A percentile compares a stretch with the other conserved stretches of the same genome.
phyloP scores from a whole-genome alignment of 2,113 vertebrate species.

The Sapajus apella region DNA sequence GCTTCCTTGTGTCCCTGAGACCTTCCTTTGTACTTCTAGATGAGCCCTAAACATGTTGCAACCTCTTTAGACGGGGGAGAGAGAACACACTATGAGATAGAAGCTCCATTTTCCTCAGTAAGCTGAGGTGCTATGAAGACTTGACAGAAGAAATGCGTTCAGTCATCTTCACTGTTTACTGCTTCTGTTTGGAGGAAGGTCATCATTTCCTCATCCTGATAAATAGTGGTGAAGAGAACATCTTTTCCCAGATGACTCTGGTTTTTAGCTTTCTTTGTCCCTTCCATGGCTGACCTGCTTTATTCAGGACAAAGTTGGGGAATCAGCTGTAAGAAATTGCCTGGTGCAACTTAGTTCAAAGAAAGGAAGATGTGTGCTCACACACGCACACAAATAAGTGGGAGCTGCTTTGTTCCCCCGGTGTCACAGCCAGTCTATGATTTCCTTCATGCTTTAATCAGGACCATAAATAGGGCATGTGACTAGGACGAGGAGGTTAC shows the following conservation, averaged over 20 bases:
- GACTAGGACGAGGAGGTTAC: slow-evolving; percentile 63
- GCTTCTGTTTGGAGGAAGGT: slow-evolving; percentile 49
- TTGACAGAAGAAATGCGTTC: slow-evolving; percentile 11
- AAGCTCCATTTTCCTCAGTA: slow-evolving; percentile 36
- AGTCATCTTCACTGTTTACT: background rate
- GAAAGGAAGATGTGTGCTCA: background rate
- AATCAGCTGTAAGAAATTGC: slow-evolving; percentile 27
- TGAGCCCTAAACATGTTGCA: slow-evolving; percentile 60
- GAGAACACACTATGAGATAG: background rate
- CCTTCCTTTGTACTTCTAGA: slow-evolving; percentile 22
- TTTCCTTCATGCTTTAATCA: slow-evolving; percentile 46
- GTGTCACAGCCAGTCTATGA: background rate
- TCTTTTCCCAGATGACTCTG: slow-evolving; percentile 22
- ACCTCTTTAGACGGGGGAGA: slow-evolving; percentile 46
- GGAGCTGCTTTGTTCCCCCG: background rate
- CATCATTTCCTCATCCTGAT: slow-evolving; percentile 49
- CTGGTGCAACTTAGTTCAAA: background rate
- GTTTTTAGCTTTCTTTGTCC: slow-evolving; percentile 54
- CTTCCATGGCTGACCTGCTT: slow-evolving; percentile 42
- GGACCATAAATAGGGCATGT: slow-evolving; percentile 62
- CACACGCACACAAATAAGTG: background rate
- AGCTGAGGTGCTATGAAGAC: background rate
- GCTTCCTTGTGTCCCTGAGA: slow-evolving; percentile 16
- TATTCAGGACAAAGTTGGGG: slow-evolving; percentile 27
- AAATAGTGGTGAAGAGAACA: slow-evolving; percentile 10